Conservation (phyloP, 2,888 invertebrate genomes). For the Lydus trimaculatus region DNA sequence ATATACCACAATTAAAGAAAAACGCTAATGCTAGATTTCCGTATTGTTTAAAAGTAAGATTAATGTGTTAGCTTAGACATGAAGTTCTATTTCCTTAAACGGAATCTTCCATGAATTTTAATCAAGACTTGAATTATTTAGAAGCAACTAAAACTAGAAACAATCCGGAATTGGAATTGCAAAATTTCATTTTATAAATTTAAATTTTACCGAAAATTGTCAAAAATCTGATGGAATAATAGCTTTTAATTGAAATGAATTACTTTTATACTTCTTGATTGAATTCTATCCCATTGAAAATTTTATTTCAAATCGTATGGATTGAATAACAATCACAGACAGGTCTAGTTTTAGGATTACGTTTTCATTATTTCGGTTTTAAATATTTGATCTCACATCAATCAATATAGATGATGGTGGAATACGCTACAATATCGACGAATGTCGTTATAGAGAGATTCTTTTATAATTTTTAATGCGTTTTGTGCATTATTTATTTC, state of each 20-base stretch:
- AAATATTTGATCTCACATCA: constrained; percentile 36
- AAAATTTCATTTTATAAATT: background rate
- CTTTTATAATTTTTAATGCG: constrained; percentile 17
- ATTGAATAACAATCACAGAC: constrained; percentile 37
- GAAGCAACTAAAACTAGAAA: background rate
- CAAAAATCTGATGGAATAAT: background rate
- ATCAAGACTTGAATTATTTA: background rate
- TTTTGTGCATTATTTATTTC: background rate
- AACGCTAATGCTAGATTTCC: background rate
- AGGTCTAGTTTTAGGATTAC: constrained; percentile 43
- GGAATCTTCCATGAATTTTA: constrained; percentile 2
- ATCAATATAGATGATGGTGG: constrained; percentile 18
- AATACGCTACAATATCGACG: background rate
- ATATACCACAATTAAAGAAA: background rate
- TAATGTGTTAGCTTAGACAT: background rate
- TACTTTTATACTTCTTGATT: background rate
- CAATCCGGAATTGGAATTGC: background rate
- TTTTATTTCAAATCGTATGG: constrained; percentile 20
- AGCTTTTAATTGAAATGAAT: background rate
- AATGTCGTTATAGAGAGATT: background rate
- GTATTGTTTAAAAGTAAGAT: background rate
- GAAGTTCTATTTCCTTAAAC: background rate
- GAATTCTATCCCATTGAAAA: background rate
- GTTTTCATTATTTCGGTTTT: constrained; percentile 48
- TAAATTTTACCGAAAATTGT: background rate